Evolutionary conservation across 2,888 invertebrate genomes (phyloP).

Genomic region (Aphidius colemani): DNA sequence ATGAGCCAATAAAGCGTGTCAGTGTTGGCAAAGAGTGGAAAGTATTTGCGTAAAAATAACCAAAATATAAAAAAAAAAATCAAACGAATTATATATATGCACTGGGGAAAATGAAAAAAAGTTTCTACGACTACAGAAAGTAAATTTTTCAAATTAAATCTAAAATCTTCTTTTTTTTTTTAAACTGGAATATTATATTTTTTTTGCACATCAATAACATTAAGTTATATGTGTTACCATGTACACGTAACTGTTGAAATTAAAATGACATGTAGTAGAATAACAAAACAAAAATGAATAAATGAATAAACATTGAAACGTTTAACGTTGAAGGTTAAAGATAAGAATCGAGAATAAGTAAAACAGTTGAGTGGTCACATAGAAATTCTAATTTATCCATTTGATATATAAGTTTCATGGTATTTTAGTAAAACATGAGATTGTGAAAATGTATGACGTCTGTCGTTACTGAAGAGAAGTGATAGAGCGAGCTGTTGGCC

Average conservation of each 20-base stretch:
- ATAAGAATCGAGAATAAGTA: conserved; percentile 7
- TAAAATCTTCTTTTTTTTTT: too few relatives aligned
- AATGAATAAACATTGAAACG: background rate
- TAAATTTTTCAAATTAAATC: too few relatives aligned
- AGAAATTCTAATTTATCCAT: conserved; percentile 28
- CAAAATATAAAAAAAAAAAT: background rate
- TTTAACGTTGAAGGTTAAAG: conserved; percentile 1
- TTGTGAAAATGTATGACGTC: conserved; percentile 29
- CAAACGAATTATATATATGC: too few relatives aligned
- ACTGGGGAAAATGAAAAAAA: too few relatives aligned
- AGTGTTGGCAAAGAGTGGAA: background rate
- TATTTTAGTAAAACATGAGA: conserved; percentile 31
- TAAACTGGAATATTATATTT: too few relatives aligned
- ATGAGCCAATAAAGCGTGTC: background rate
- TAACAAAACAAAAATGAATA: background rate
- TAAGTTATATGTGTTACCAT: too few relatives aligned
- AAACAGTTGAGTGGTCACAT: conserved; percentile 28
- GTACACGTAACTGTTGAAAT: background rate
- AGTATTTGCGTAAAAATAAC: conserved; percentile 4
- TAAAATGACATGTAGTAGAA: background rate
- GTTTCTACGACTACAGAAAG: too few relatives aligned
- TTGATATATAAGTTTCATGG: conserved; percentile 27
- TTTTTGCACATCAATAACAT: too few relatives aligned
- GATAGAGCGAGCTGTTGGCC: conserved; percentile 5
- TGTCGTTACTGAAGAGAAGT: conserved; percentile 20